Percentiles rank a stretch among this genome's conserved stretches.
Conservation (phyloP, 2,888 invertebrate species). For the Julus scanicus region DNA sequence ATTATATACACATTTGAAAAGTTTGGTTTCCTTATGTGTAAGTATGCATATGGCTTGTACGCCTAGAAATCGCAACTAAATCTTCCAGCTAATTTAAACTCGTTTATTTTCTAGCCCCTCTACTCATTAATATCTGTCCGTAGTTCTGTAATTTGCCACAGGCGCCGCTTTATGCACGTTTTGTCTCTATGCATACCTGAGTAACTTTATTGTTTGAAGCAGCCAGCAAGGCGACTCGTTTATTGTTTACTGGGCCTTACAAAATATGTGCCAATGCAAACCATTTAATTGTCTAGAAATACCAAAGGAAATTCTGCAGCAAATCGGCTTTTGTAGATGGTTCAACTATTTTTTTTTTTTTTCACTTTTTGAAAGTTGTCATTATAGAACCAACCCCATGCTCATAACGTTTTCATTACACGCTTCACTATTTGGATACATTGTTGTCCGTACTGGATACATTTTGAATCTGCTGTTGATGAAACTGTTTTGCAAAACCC, state of each 20-base stretch:
- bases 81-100: not conserved
- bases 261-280: not conserved
- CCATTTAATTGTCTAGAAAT: not conserved
- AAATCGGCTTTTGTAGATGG: not conserved
- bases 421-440: no score
- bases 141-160: slow-evolving; percentile 47
- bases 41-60: not conserved
- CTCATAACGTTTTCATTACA: no score
- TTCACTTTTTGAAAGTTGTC: no score
- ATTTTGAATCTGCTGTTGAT: no score
- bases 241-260: not conserved
- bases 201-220: not conserved
- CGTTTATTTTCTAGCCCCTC: slow-evolving; percentile 41
- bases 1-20: not conserved
- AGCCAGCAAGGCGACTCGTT: slow-evolving; percentile 23
- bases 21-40: not conserved
- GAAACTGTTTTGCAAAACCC: no score
- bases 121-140: slow-evolving; percentile 47
- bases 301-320: not conserved
- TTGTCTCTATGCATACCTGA: slow-evolving; percentile 36
- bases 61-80: not conserved
- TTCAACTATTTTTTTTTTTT: not conserved
- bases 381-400: no score
- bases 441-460: no score
- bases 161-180: slow-evolving; percentile 46